Conservation (phyloP, 2,888 invertebrate species). For the Troides aeacus region DNA sequence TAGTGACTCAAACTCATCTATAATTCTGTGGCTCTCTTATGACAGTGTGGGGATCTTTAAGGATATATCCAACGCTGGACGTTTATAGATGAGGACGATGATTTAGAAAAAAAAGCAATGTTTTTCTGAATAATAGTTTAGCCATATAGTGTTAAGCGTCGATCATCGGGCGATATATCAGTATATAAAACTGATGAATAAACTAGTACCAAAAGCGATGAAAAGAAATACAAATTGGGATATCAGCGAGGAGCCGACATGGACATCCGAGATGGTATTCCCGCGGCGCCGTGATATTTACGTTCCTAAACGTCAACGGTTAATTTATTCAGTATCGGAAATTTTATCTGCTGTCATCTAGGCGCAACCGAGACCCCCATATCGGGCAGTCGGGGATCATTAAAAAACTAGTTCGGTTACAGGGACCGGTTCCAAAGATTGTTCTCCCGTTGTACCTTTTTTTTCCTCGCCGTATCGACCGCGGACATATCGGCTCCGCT, state of each 20-base stretch:
- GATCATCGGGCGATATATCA: too few relatives aligned
- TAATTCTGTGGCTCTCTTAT: too few relatives aligned
- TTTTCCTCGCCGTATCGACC: conserved; percentile 34
- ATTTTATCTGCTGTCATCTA: conserved; percentile 68
- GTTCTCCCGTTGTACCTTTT: conserved; percentile 36
- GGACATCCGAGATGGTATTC: conserved; percentile 27
- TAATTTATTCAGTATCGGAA: conserved; percentile 46
- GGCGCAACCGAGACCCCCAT: conserved; percentile 48
- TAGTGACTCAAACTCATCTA: too few relatives aligned
- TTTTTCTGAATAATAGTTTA: too few relatives aligned
- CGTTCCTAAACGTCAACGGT: conserved; percentile 35
- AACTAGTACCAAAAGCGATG: too few relatives aligned
- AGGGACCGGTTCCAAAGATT: conserved; percentile 38
- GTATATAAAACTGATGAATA: too few relatives aligned
- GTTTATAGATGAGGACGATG: too few relatives aligned
- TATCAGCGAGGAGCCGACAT: conserved; percentile 2
- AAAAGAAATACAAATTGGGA: too few relatives aligned
- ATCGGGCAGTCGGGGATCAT: conserved; percentile 48
- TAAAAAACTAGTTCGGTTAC: conserved; percentile 64
- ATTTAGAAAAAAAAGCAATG: too few relatives aligned
- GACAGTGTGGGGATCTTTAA: too few relatives aligned
- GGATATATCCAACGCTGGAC: too few relatives aligned
- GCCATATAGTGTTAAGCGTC: too few relatives aligned
- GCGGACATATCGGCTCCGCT: conserved; percentile 26
- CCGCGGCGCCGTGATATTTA: conserved; percentile 26